Evolutionary conservation across 2,888 invertebrate genomes (phyloP), one percentile per base, ranked within the genome.

Genomic region (Acronicta psi): DNA sequence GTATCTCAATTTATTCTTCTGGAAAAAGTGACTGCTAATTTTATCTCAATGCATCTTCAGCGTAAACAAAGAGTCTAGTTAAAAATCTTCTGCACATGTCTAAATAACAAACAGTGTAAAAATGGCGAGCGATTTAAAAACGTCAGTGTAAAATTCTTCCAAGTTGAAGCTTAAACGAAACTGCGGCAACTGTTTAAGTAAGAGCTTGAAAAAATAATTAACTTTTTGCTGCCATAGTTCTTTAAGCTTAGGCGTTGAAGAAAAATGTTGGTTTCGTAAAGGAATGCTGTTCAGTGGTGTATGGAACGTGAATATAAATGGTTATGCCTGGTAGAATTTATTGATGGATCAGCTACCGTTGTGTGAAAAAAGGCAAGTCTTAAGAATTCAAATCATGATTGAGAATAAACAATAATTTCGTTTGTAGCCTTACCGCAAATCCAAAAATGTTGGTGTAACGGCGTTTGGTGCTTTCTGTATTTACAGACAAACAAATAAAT

Each of bases 151-250:
- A 49, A 69, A 69, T 50, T 54, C 18, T 40, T 43, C 61, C 40
- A 65, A 46, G 58, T 69, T 52, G 45, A 56, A 53, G 66, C 44
- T 73, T 57, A 70, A 81, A 82, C 81, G 71, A 80, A 81, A 80
- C 79, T 78, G 77, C 54, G 77, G 78, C 43, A 25, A 59, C 63
- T 34, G 53, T 52, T 60, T 49, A 51, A 74, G 53, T 34, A 38
- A 7, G 23, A 59, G 52, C 43, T 64, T 53, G 49, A 68, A 71
- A 71, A 76, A 76, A 73, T 66, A 73, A 73, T 49, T 42, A 55
- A 59, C 57, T 64, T 71, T 71, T 59, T 55, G 49, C 67, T 52
- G 47, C 53, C 62, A 17, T 51, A n/a, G 40, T 18, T 47, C 45
- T 55, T 53, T 37, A 38, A 44, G 25, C 49, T 49, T 29, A 14